phyloP scores from a whole-genome alignment of 2,797 vertebrate species.

The Microhierax caerulescens region DNA sequence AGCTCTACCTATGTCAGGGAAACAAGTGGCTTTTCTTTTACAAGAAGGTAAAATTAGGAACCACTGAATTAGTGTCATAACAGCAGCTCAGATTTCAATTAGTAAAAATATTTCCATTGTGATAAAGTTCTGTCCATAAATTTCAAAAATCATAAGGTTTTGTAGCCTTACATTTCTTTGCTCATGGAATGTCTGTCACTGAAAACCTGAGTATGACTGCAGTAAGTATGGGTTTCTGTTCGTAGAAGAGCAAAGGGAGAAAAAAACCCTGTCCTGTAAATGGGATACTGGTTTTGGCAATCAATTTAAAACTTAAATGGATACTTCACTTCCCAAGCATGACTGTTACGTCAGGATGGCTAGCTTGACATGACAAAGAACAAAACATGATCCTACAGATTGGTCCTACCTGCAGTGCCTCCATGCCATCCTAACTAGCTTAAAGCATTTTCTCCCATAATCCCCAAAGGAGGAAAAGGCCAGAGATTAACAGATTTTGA shows the following conservation, averaged over 20 bases:
- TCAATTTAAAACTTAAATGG: background rate
- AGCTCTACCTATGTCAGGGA: slow-evolving; percentile 49
- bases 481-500: background rate
- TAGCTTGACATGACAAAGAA: background rate
- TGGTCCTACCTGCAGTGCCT: background rate
- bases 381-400: background rate
- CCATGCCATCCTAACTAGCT: background rate
- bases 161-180: background rate
- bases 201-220: background rate
- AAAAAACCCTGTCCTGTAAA: background rate
- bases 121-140: slow-evolving; percentile 69
- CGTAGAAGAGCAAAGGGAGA: background rate
- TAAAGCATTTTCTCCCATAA: background rate
- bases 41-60: slow-evolving; percentile 64
- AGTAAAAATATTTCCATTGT: slow-evolving; percentile 73
- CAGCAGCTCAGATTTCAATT: slow-evolving; percentile 69
- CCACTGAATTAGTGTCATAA: slow-evolving; percentile 73
- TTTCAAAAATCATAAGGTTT: slow-evolving; percentile 50
- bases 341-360: background rate
- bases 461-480: background rate
- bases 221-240: background rate
- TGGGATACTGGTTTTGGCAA: background rate
- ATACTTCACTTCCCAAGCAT: background rate
- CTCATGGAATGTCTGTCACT: background rate
- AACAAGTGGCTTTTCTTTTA: slow-evolving; percentile 61